Conservation (phyloP, 2,888 invertebrate species). For the Hedychridium roseum region DNA sequence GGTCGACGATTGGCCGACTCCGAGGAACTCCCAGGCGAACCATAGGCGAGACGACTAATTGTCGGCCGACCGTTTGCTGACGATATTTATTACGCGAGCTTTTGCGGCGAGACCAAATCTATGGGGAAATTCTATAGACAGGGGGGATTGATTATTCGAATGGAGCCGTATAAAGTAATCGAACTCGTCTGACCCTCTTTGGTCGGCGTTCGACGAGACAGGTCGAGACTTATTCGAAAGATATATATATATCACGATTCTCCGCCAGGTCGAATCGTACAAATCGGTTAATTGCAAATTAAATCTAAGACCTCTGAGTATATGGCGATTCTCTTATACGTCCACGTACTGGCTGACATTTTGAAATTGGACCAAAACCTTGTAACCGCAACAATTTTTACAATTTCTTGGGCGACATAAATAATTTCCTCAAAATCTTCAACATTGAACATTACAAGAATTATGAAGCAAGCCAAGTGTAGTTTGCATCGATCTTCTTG, state of each 20-base stretch:
- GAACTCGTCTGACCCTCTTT: conserved; percentile 15
- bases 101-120: conserved; percentile 21
- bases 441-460: not conserved
- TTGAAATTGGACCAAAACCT: too few species aligned
- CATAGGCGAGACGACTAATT: too few species aligned
- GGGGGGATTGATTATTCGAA: conserved; percentile 22
- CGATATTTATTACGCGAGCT: conserved; percentile 17
- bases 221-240: conserved; percentile 8
- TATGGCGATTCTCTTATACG: too few species aligned
- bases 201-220: conserved; percentile 19
- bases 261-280: too few species aligned
- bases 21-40: too few species aligned
- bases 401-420: not conserved
- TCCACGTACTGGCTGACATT: too few species aligned
- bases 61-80: too few species aligned
- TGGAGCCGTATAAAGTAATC: conserved; percentile 15
- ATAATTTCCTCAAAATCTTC: not conserved
- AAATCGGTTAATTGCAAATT: conserved; percentile 19
- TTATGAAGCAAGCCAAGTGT: not conserved
- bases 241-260: conserved; percentile 4
- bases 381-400: too few species aligned
- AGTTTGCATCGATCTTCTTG: conserved; percentile 6
- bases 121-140: conserved; percentile 23
- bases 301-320: conserved; percentile 10
- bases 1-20: too few species aligned